Evolutionary conservation across 2,113 vertebrate genomes (phyloP).

Genomic region (Gymnocephalus cernua): DNA sequence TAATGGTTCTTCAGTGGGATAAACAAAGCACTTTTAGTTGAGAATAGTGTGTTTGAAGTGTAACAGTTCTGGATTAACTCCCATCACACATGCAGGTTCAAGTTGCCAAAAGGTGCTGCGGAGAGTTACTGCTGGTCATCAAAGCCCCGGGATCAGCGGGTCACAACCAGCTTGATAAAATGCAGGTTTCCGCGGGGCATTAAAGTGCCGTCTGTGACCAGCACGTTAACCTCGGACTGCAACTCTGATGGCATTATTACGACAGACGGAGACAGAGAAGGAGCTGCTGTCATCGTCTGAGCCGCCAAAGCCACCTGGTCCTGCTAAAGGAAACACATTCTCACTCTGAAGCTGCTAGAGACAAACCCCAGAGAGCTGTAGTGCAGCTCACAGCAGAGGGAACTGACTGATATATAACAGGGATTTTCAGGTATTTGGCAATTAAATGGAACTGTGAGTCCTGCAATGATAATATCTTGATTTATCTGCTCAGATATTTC

Average conservation of each 20-base stretch:
- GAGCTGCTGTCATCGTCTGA: background rate
- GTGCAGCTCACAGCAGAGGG: conserved; percentile 15
- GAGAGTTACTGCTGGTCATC: conserved; percentile 54
- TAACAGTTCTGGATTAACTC: conserved; percentile 49
- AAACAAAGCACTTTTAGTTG: conserved; percentile 43
- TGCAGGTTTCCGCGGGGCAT: conserved; percentile 33
- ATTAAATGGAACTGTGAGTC: background rate
- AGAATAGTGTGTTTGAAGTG: conserved; percentile 66
- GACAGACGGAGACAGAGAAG: conserved; percentile 30
- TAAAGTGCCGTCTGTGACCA: conserved; percentile 49
- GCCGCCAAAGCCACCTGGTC: conserved; percentile 17
- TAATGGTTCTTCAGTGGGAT: conserved; percentile 54
- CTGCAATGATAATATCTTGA: background rate
- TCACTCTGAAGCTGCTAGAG: conserved; percentile 10
- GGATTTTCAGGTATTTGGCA: background rate
- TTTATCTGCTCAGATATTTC: conserved; percentile 2
- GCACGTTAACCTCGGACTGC: conserved; percentile 14
- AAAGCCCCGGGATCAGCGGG: conserved; percentile 42
- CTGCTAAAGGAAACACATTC: background rate
- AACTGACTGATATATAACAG: background rate
- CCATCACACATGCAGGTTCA: conserved; percentile 50
- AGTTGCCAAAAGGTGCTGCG: conserved; percentile 40
- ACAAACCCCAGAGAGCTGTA: conserved; percentile 9
- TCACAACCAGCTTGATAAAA: conserved; percentile 57
- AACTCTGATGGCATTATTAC: conserved; percentile 43